Base-by-base conservation (phyloP, 1,140 invertebrate species). In the Zaprionus kolodkinae region DNA sequence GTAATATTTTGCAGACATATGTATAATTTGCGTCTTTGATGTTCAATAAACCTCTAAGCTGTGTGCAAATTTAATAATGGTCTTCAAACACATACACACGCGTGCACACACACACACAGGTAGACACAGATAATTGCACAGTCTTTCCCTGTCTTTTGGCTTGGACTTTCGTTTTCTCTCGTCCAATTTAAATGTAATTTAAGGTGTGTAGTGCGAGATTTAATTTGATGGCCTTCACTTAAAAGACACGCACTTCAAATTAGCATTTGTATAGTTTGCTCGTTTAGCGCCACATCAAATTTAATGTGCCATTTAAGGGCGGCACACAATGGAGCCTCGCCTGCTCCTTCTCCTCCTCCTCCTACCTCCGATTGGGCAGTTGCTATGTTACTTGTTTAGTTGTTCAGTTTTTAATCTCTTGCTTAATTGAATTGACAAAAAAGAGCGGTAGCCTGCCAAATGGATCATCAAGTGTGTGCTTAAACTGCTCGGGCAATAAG, bases 361-460 rank as follows among this genome's bases (percentile, higher is more conserved):
- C 1, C 21, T 21, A 1, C 21, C 9, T 43, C 10, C 50, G 76
- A 79, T 79, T 86, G 79, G 72, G 55, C 50, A 60, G 70, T 69
- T 69, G 73, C 79, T 57, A 54, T 69, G 73, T 84, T 61, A 54
- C 45, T 54, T 72, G 35, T 73, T 63, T 36, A 72, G 65, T 72
- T 72, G 33, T 10, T 40, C 38, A 40, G 68, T 76, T 79, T 71
- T 80, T 43, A 72, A 78, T 65, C 77, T 85, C 66, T 78, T 74
- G 59, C 81, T 84, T 88, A 88, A 88, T 88, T 88, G 84, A 89
- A 88, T 89, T 65, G 77, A 40, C 63, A 72, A 57, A 77, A 77
- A 80, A 71, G 60, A 40, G 48, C 79, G 74, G 84, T 72, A 69
- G 21, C 84, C 83, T 61, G 66, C 11, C 70, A 64, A 66, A 69